A percentile compares a stretch with the other conserved stretches of the same genome.
These are phyloP conservation scores for Prorops nasuta DNA, from an alignment of 1,140 invertebrate genomes.

Conservation along the genomic window DNA sequence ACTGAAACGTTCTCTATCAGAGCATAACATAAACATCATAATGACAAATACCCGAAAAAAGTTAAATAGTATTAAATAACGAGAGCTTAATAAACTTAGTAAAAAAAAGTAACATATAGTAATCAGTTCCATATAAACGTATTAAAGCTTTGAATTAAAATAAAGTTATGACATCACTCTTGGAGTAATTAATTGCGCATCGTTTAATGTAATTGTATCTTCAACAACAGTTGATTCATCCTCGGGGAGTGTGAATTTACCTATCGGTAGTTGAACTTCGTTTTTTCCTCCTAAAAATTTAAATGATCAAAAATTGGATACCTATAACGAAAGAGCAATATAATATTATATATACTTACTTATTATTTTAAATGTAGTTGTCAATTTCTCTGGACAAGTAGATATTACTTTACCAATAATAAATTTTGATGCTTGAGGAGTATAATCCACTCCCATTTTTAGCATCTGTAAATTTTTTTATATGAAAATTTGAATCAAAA, in stretches of 20 bases:
- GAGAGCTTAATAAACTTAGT: no score
- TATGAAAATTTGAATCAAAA: neutral
- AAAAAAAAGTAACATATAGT: no score
- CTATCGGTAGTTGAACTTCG: slow-evolving; percentile 31
- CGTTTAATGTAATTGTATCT: slow-evolving; percentile 69
- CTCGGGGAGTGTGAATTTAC: slow-evolving; percentile 30
- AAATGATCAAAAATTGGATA: neutral
- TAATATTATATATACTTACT: slow-evolving; percentile 19
- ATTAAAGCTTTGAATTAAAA: no score
- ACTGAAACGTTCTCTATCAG: no score
- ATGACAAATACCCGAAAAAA: no score
- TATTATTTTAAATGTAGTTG: slow-evolving; percentile 26
- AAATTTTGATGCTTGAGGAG: slow-evolving; percentile 31
- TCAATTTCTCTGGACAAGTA: neutral
- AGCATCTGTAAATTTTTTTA: slow-evolving; percentile 27
- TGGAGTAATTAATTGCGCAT: slow-evolving; percentile 61
- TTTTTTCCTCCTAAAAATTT: slow-evolving; percentile 23
- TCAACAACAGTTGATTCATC: slow-evolving; percentile 33
- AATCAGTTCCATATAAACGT: no score
- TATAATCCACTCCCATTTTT: slow-evolving; percentile 31
- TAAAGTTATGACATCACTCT: no score
- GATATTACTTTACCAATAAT: slow-evolving; percentile 28
- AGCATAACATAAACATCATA: no score
- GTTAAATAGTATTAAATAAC: no score
- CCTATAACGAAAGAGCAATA: no score